Evolutionary conservation across 2,797 vertebrate genomes (phyloP).

Genomic region (Chelidonichthys spinosus): DNA sequence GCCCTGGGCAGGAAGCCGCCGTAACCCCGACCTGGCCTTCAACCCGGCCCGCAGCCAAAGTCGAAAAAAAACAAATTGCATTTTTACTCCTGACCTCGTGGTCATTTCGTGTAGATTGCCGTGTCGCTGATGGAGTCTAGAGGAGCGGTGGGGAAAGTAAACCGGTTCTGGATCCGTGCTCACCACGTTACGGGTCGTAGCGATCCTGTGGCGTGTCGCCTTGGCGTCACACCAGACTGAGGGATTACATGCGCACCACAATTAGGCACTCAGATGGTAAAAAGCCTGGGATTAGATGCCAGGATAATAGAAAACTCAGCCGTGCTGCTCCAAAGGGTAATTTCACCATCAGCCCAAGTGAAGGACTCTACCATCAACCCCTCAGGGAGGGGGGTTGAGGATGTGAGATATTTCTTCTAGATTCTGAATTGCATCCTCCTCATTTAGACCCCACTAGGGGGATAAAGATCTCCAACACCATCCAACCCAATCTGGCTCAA

Average conservation of each 20-base stretch:
- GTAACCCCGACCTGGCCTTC: slow-evolving; percentile 38
- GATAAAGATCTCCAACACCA: slow-evolving; percentile 56
- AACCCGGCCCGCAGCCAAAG: slow-evolving; percentile 23
- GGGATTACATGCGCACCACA: slow-evolving; percentile 69
- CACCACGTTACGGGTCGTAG: slow-evolving; percentile 1
- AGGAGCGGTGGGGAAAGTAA: slow-evolving; percentile 31
- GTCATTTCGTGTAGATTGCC: slow-evolving; percentile 19
- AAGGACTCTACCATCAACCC: slow-evolving; percentile 54
- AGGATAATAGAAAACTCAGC: slow-evolving; percentile 71
- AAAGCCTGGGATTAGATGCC: slow-evolving; percentile 75
- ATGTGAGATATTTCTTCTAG: slow-evolving; percentile 47
- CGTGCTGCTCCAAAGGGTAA: slow-evolving; percentile 57
- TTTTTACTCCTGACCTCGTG: slow-evolving; percentile 35
- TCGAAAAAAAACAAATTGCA: slow-evolving; percentile 26
- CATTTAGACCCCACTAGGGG: slow-evolving; percentile 57
- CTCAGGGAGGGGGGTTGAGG: not conserved
- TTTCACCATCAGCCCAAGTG: slow-evolving; percentile 49
- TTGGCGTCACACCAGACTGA: slow-evolving; percentile 59
- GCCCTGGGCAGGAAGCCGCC: not conserved
- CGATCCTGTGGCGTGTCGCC: slow-evolving; percentile 33
- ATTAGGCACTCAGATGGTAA: slow-evolving; percentile 72
- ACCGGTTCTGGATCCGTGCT: slow-evolving; percentile 22
- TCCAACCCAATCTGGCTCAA: slow-evolving; percentile 57
- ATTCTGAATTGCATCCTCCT: slow-evolving; percentile 62
- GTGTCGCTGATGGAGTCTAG: slow-evolving; percentile 28